These are phyloP conservation scores for Trichogramma dendrolimi DNA, from an alignment of 2,888 invertebrate species.

Conservation along the genomic window DNA sequence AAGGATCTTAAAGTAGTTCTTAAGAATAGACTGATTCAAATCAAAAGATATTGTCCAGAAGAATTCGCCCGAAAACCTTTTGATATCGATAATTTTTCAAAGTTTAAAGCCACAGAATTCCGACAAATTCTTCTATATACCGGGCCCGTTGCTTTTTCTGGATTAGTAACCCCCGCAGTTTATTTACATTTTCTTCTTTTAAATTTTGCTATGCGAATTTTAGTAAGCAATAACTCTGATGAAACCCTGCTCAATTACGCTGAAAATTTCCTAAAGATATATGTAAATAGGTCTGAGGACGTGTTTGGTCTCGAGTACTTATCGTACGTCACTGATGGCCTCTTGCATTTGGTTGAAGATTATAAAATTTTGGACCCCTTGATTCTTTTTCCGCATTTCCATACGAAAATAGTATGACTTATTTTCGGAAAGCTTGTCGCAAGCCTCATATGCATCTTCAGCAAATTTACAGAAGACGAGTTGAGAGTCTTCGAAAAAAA, in stretches of 20 bases:
- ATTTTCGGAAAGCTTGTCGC: constrained; percentile 10
- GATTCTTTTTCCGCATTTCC: constrained; percentile 24
- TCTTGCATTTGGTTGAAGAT: constrained; percentile 17
- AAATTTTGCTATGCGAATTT: constrained; percentile 17
- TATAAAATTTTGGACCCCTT: constrained; percentile 12
- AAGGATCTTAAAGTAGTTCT: neutral
- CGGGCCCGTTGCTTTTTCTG: constrained; percentile 12
- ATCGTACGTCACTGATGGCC: constrained; percentile 15
- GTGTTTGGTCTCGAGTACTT: constrained; percentile 15
- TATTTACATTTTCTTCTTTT: constrained; percentile 21
- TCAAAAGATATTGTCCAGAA: constrained; percentile 15
- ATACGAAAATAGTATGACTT: constrained; percentile 25
- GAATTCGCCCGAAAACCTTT: constrained; percentile 22
- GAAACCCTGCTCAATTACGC: constrained; percentile 3
- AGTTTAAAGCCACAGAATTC: constrained; percentile 21
- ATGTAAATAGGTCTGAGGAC: constrained; percentile 1
- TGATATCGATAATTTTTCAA: neutral
- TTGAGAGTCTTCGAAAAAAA: neutral
- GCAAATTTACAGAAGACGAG: constrained; percentile 13
- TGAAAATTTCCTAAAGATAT: neutral
- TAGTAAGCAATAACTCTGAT: neutral
- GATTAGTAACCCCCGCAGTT: constrained; percentile 9
- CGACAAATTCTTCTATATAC: constrained; percentile 23
- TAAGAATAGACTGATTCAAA: neutral
- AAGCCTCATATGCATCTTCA: constrained; percentile 12